These are phyloP conservation scores for Platalea minor DNA, from an alignment of 2,797 vertebrate genomes.

Conservation along the genomic window DNA sequence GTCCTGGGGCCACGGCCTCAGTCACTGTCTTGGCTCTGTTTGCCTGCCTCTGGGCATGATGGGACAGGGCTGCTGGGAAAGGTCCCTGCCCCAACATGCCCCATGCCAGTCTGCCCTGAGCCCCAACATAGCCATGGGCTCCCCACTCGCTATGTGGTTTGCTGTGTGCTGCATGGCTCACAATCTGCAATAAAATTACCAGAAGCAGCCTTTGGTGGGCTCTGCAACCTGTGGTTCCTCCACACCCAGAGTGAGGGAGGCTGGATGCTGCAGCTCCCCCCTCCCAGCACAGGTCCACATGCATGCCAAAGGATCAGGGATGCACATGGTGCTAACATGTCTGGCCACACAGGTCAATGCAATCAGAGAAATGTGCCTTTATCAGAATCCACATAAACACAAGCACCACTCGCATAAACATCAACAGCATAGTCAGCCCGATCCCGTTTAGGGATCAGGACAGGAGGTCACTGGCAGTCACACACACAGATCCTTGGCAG, in stretches of 20 bases:
- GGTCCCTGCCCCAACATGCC: not conserved
- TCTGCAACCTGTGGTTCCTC: not conserved
- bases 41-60: rapidly evolving
- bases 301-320: not conserved
- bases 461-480: not conserved
- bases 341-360: not conserved
- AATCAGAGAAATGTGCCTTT: rapidly evolving
- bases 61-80: not conserved
- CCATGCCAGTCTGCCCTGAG: not conserved
- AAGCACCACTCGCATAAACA: not conserved
- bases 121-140: not conserved
- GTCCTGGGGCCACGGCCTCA: rapidly evolving
- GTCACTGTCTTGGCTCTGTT: not conserved
- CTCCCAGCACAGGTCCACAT: rapidly evolving
- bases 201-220: not conserved
- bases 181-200: not conserved
- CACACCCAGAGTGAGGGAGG: not conserved
- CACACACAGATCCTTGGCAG: not conserved
- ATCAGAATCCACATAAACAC: not conserved
- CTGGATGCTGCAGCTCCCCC: rapidly evolving
- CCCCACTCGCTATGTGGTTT: rapidly evolving
- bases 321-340: not conserved
- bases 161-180: rapidly evolving
- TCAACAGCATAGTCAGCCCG: not conserved
- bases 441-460: not conserved